Percentiles rank a stretch among this genome's conserved stretches.
These are phyloP conservation scores for Spheniscus humboldti DNA, from an alignment of 2,797 vertebrate genomes.

Conservation along the genomic window DNA sequence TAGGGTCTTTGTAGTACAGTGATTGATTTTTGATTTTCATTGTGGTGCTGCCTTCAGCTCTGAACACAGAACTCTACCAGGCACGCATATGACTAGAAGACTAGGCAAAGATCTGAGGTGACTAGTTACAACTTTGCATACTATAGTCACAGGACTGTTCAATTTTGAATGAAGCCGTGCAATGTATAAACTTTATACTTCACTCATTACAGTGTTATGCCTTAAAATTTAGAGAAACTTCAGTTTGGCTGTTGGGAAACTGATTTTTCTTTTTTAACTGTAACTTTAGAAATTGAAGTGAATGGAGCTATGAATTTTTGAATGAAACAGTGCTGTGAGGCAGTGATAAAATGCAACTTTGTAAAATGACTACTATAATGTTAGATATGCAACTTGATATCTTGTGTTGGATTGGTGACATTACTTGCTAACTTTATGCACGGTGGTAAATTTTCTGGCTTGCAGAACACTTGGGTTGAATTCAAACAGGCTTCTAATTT, in stretches of 20 bases:
- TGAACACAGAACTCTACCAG: neutral
- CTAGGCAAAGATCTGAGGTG: neutral
- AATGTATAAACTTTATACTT: neutral
- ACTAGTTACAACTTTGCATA: neutral
- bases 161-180: neutral
- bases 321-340: slow-evolving; percentile 19
- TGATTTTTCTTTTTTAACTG: neutral
- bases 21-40: neutral
- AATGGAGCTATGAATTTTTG: neutral
- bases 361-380: neutral
- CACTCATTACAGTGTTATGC: neutral
- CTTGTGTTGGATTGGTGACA: neutral
- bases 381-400: neutral
- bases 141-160: neutral
- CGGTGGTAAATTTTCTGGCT: neutral
- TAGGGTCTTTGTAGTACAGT: neutral
- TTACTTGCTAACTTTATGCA: neutral
- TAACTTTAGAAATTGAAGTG: neutral
- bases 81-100: neutral
- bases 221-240: neutral
- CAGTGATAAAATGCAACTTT: neutral
- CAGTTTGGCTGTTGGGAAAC: neutral
- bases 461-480: neutral
- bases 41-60: neutral
- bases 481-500: neutral